Evolutionary conservation across 2,797 vertebrate species (phyloP), one percentile per base, ranked within the genome.

Genomic region (Schizopygopsis malacanthus): DNA sequence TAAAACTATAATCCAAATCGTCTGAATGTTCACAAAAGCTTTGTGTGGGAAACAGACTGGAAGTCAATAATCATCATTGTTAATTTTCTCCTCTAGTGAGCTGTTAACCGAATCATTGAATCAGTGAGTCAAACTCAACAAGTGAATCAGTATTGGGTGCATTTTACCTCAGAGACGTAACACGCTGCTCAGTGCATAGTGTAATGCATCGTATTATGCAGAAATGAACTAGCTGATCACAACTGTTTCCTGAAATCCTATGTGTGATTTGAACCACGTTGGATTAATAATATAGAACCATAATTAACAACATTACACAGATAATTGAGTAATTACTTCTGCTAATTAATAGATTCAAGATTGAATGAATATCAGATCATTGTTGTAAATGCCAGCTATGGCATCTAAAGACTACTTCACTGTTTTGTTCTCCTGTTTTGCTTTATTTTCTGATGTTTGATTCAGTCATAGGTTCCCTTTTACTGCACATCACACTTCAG

Each of bases 1-100:
- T 8, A 79, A 43, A 61, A 25, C 54, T 16, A 43, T 43, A 61
- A 43, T 61, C 7, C 0, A 59, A n/a, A 61, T 78, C 22, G 11
- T 61, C 54, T 28, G 39, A 61, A 79, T 8, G n/a, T 8, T 18
- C 4, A 54, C 22, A 45, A 79, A 43, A 25, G 54, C 54, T 41
- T 79, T 43, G 39, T 63, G 52, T 39, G 3, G 33, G 20, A 59
- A n/a, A 77, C 20, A 41, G 75, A 43, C 22, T 16, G 3, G 16
- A 43, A 28, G 37, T 61, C 22, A 79, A 43, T 79, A 79, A 39
- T 79, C 37, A 39, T 79, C 37, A 25, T n/a, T 61, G 39, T 79
- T 59, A 9, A 79, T 61, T 61, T 25, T 61, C 39, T 79, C 20
- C 52, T 79, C 39, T n/a, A 43, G 56, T 43, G 54, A 79, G 54